A percentile compares a stretch with the other conserved stretches of the same genome.
These are phyloP conservation scores for Pantherophis vulpinus DNA, from an alignment of 2,797 vertebrate genomes.

Conservation along the genomic window DNA sequence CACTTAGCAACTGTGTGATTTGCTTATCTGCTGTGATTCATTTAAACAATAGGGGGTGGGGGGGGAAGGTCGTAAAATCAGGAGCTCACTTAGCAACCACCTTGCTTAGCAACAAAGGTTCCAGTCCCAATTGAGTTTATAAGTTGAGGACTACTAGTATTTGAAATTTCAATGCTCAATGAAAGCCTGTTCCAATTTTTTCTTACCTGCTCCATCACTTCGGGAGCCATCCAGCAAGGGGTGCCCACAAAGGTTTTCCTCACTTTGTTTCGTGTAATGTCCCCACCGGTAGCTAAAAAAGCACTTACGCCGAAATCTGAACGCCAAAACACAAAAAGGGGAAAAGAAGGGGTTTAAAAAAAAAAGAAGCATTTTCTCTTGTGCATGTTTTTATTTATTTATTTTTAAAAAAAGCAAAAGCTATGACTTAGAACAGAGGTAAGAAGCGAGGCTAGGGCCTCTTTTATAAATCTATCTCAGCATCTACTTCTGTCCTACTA, in stretches of 20 bases:
- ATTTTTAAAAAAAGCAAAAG: not conserved
- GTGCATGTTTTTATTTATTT: not conserved
- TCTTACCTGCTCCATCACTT: slow-evolving; percentile 95
- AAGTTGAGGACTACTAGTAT: not conserved
- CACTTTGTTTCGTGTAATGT: slow-evolving; percentile 95
- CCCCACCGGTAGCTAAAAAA: slow-evolving; percentile 91
- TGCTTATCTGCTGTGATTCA: not conserved
- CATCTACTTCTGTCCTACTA: no score
- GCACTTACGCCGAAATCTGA: slow-evolving; percentile 94
- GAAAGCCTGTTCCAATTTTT: not conserved
- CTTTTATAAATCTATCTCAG: not conserved
- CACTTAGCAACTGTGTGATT: not conserved
- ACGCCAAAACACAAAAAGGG: slow-evolving; percentile 22
- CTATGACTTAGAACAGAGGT: not conserved
- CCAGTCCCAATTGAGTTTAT: not conserved
- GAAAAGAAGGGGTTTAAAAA: slow-evolving; percentile 1
- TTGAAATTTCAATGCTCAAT: not conserved
- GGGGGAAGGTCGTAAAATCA: not conserved
- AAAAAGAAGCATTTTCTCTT: slow-evolving; percentile 4
- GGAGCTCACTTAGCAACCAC: not conserved
- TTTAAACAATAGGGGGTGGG: not conserved
- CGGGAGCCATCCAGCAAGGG: slow-evolving; percentile 97
- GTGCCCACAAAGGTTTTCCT: slow-evolving; percentile 95
- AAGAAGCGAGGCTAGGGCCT: not conserved
- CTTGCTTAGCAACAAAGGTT: not conserved